phyloP scores from a whole-genome alignment of 2,888 invertebrate genomes.

The Argynnis bischoffii region DNA sequence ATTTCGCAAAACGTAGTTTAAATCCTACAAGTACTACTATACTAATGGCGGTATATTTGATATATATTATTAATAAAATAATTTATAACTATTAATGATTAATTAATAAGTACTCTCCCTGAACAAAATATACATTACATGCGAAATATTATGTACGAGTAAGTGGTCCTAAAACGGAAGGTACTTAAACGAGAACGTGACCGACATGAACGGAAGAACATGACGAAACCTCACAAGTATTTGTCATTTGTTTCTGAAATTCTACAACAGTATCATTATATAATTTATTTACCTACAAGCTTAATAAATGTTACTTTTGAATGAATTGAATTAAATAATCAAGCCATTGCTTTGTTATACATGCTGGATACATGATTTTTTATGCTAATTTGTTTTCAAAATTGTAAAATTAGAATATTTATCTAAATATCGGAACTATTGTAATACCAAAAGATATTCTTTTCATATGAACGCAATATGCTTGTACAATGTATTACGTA shows the following conservation, averaged over 20 bases:
- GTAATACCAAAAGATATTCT: background rate
- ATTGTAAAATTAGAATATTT: too few relatives aligned
- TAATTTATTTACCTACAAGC: background rate
- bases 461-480: conserved; percentile 21
- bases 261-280: background rate
- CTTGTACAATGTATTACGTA: conserved; percentile 38
- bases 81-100: too few relatives aligned
- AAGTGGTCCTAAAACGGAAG: conserved; percentile 13
- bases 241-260: background rate
- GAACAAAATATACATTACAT: background rate
- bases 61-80: too few relatives aligned
- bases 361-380: too few relatives aligned
- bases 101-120: background rate
- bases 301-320: background rate
- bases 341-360: too few relatives aligned
- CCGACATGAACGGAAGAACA: conserved; percentile 6
- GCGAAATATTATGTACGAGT: conserved; percentile 1
- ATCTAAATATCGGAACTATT: too few relatives aligned
- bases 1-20: too few relatives aligned
- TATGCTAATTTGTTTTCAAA: too few relatives aligned
- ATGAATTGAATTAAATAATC: too few relatives aligned
- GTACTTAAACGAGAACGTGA: conserved; percentile 12
- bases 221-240: conserved; percentile 13
- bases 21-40: too few relatives aligned
- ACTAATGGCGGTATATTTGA: too few relatives aligned